Conservation (phyloP, 2,113 vertebrate species). For the Gasterosteus nipponicus region DNA sequence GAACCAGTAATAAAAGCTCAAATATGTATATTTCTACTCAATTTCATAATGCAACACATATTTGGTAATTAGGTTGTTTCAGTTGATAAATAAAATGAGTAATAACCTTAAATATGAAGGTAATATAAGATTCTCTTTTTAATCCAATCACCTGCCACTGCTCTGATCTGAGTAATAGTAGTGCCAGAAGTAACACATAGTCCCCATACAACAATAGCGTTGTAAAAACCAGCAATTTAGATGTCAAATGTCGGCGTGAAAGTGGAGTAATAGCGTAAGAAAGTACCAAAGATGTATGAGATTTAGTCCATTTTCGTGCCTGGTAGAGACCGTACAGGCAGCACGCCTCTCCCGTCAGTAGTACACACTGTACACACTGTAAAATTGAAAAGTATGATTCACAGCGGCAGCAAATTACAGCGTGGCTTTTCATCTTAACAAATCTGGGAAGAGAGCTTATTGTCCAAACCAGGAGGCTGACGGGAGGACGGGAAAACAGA, state of each 20-base stretch:
- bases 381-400: slow-evolving; percentile 62
- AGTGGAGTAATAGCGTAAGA: slow-evolving; percentile 35
- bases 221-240: slow-evolving; percentile 60
- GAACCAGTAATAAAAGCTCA: neutral
- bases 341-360: slow-evolving; percentile 3
- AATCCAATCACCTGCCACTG: slow-evolving; percentile 24
- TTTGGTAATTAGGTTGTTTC: neutral
- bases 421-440: slow-evolving; percentile 53
- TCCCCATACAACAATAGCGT: slow-evolving; percentile 53
- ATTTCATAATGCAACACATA: neutral
- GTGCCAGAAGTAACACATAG: slow-evolving; percentile 51
- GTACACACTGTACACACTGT: slow-evolving; percentile 5
- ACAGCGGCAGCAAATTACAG: slow-evolving; percentile 54
- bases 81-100: neutral
- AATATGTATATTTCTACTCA: neutral
- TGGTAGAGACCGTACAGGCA: slow-evolving; percentile 15
- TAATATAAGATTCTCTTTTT: slow-evolving; percentile 1
- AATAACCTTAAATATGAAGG: neutral
- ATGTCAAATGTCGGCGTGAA: slow-evolving; percentile 60
- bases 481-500: slow-evolving; percentile 52
- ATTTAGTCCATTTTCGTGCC: slow-evolving; percentile 30
- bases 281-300: slow-evolving; percentile 11
- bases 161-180: slow-evolving; percentile 53
- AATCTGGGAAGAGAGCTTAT: slow-evolving; percentile 53
- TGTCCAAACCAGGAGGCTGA: slow-evolving; percentile 50